These are phyloP conservation scores for Steinernema carpocapsae DNA, from an alignment of 2,888 invertebrate genomes.

Conservation along the genomic window DNA sequence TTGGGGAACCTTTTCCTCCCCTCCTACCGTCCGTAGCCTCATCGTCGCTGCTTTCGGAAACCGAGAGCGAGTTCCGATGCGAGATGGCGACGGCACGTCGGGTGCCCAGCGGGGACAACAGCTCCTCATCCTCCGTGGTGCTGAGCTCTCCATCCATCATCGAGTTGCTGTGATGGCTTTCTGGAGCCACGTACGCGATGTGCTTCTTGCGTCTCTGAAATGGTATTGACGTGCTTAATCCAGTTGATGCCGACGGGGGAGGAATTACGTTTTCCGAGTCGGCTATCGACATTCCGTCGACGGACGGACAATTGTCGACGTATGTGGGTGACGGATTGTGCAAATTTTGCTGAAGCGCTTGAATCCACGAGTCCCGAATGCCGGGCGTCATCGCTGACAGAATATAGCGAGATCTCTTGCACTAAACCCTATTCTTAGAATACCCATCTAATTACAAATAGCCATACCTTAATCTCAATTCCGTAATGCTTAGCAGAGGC, in stretches of 20 bases:
- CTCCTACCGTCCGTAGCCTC: conserved; percentile 15
- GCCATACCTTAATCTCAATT: conserved; percentile 64
- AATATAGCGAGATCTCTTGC: conserved; percentile 60
- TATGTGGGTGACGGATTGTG: conserved; percentile 68
- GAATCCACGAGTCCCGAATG: conserved; percentile 68
- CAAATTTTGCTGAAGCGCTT: conserved; percentile 56
- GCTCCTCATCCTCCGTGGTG: conserved; percentile 51
- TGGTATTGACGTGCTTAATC: background rate
- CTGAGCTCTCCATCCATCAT: conserved; percentile 65
- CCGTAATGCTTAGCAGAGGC: conserved; percentile 66
- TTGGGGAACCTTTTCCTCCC: background rate
- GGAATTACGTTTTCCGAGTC: conserved; percentile 60
- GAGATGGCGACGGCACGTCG: background rate
- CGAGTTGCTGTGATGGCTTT: conserved; percentile 67
- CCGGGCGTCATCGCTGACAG: conserved; percentile 69
- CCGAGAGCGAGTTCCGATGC: conserved; percentile 21
- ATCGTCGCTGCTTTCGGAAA: conserved; percentile 30
- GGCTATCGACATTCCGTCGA: conserved; percentile 61
- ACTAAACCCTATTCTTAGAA: conserved; percentile 48
- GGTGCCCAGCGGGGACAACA: conserved; percentile 16
- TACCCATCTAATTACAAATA: background rate
- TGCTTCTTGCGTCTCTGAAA: conserved; percentile 64
- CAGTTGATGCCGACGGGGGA: conserved; percentile 36
- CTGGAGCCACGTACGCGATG: conserved; percentile 69
- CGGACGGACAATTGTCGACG: conserved; percentile 54